Evolutionary conservation across 2,888 invertebrate species (phyloP).

Genomic region (Trissolcus japonicus): DNA sequence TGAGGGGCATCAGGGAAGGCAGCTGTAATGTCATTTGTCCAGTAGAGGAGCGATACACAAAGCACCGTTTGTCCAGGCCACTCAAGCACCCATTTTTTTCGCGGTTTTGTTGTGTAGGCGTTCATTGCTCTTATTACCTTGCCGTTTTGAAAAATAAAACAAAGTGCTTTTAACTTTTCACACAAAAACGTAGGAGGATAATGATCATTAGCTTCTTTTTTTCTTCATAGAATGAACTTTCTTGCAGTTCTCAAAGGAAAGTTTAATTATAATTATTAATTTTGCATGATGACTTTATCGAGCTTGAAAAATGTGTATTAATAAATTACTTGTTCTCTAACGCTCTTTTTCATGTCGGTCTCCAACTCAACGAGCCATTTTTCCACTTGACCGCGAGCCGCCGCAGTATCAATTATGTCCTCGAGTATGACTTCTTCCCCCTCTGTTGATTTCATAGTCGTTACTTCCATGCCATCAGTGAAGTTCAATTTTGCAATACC

Average conservation of each 20-base stretch:
- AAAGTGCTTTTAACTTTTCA: too few species aligned
- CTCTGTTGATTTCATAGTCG: constrained; percentile 79
- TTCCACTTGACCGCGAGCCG: constrained; percentile 78
- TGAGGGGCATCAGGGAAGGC: constrained; percentile 81
- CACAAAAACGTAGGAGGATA: too few species aligned
- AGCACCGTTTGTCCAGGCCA: constrained; percentile 84
- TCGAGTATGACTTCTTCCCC: constrained; percentile 77
- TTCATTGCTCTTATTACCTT: constrained; percentile 76
- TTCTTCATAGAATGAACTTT: too few species aligned
- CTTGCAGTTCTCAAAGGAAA: too few species aligned
- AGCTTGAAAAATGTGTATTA: constrained; percentile 20
- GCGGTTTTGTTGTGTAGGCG: constrained; percentile 72
- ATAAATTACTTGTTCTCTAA: constrained; percentile 74
- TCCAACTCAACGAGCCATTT: constrained; percentile 74
- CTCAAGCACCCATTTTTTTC: constrained; percentile 79
- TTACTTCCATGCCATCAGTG: constrained; percentile 78
- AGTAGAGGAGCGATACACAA: constrained; percentile 88
- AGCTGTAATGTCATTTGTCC: constrained; percentile 93
- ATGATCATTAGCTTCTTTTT: too few species aligned
- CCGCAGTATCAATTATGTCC: constrained; percentile 77
- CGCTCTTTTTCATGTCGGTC: constrained; percentile 76
- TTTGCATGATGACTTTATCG: constrained; percentile 5
- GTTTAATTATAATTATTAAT: too few species aligned
- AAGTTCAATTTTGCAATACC: constrained; percentile 79
- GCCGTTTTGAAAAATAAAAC: not conserved